These are phyloP conservation scores for Porites lutea DNA, from an alignment of 64 coral and sea anemone genomes.

Conservation along the genomic window DNA sequence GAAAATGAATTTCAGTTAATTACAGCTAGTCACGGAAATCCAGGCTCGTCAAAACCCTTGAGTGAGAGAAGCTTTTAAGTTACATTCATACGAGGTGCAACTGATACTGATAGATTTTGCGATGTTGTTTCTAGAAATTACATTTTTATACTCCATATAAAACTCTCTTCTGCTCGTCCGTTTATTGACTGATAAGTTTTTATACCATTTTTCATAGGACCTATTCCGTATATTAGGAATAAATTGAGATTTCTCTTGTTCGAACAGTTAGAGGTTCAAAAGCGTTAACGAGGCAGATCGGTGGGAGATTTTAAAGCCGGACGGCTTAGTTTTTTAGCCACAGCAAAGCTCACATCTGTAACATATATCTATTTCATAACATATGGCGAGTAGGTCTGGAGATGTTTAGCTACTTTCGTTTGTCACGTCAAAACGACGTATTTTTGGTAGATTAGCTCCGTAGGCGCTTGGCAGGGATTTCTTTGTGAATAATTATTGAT, in stretches of 20 bases:
- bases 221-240: neutral
- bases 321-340: neutral
- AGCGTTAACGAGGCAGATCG: neutral
- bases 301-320: neutral
- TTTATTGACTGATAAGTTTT: neutral
- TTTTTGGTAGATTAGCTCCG: constrained; percentile 20
- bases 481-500: constrained; percentile 31
- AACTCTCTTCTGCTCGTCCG: too few relatives aligned
- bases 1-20: neutral
- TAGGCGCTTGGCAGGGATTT: constrained; percentile 25
- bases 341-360: neutral
- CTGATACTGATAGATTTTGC: neutral
- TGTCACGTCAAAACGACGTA: constrained; percentile 25
- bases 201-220: neutral
- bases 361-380: constrained; percentile 4
- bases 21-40: constrained; percentile 30
- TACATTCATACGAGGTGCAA: constrained; percentile 12
- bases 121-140: neutral
- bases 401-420: neutral
- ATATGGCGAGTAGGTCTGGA: constrained; percentile 3
- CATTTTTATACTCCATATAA: neutral
- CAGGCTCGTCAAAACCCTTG: constrained; percentile 1
- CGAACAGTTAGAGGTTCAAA: neutral
- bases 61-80: neutral
- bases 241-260: neutral